Evolutionary conservation across 2,888 invertebrate genomes (phyloP).

Genomic region (Perizoma affinitatum): DNA sequence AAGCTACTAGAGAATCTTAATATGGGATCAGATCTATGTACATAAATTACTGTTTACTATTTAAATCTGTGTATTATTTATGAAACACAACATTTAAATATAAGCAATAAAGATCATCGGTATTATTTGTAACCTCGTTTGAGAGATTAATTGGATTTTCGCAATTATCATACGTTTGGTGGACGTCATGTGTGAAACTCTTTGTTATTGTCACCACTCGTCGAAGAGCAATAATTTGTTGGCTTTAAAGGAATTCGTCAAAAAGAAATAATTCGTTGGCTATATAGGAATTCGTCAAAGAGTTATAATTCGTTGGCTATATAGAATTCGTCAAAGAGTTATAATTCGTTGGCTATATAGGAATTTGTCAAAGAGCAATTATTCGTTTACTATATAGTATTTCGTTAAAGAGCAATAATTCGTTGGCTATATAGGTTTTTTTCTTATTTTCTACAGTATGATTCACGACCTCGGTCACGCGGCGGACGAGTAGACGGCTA

Average conservation of each 20-base stretch:
- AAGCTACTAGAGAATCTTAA: too few species aligned
- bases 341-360: background rate
- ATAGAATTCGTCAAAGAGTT: background rate
- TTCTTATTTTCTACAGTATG: too few species aligned
- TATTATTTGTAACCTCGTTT: conserved; percentile 16
- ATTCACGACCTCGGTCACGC: too few species aligned
- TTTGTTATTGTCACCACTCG: too few species aligned
- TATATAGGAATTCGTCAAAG: background rate
- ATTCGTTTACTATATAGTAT: background rate
- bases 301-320: background rate
- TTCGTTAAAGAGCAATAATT: background rate
- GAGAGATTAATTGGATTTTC: conserved; percentile 17
- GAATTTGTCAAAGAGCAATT: background rate
- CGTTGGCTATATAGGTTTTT: background rate
- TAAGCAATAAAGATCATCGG: conserved; percentile 9
- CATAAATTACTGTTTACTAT: too few species aligned
- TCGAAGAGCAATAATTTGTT: background rate
- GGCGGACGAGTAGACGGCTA: too few species aligned
- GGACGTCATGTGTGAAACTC: background rate
- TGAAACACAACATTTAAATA: conserved; percentile 8
- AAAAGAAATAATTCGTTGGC: background rate
- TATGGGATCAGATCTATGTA: too few species aligned
- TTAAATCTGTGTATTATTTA: background rate
- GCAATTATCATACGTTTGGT: conserved; percentile 6
- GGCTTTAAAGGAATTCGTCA: background rate